Evolutionary conservation across 2,797 vertebrate species (phyloP).

Genomic region (Sebastes minor): DNA sequence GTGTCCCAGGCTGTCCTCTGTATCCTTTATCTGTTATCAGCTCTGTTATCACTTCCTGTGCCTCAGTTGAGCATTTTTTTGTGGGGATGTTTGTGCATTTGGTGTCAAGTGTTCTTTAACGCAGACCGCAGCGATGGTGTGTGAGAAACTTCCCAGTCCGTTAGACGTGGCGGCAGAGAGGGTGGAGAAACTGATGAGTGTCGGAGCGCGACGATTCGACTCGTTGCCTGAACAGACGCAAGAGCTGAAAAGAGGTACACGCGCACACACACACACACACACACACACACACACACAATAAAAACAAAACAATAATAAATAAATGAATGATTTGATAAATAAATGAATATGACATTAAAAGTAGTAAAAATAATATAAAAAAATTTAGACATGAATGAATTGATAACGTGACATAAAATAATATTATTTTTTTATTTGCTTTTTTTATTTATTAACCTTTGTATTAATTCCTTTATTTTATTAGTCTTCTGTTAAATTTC

Average conservation of each 20-base stretch:
- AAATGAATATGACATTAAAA: too few species aligned
- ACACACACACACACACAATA: neutral
- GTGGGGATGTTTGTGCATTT: neutral
- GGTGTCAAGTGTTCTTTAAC: conserved; percentile 77
- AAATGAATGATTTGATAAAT: too few species aligned
- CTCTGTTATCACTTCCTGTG: neutral
- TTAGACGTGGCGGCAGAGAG: conserved; percentile 88
- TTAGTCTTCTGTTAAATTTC: too few species aligned
- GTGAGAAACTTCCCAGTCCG: conserved; percentile 93
- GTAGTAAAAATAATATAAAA: too few species aligned
- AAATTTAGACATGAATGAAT: accelerated
- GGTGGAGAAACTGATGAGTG: conserved; percentile 92
- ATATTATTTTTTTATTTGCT: too few species aligned
- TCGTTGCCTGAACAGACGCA: conserved; percentile 88
- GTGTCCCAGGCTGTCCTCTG: conserved; percentile 92
- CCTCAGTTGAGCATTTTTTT: neutral
- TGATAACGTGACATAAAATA: too few species aligned
- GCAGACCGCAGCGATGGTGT: conserved; percentile 88
- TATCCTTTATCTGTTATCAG: conserved; percentile 80
- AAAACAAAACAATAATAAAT: too few species aligned
- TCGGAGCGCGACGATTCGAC: conserved; percentile 87
- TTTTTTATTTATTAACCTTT: too few species aligned
- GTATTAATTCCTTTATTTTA: too few species aligned
- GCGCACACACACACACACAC: neutral
- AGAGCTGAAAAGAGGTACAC: conserved; percentile 88